Evolutionary conservation across 2,113 vertebrate genomes (phyloP).

Genomic region (Patagioenas fasciata): DNA sequence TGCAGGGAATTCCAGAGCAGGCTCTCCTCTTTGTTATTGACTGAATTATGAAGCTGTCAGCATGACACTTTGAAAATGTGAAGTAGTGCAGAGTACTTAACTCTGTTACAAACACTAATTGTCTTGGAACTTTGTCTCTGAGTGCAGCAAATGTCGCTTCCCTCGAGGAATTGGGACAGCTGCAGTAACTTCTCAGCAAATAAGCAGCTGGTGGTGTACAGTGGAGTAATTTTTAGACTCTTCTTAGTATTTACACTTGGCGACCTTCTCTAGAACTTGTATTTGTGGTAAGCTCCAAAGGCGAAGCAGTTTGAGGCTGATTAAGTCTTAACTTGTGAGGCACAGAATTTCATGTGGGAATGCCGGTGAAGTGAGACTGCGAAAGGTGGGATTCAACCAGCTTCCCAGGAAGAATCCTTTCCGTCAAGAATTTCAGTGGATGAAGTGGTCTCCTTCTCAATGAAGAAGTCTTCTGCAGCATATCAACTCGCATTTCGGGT

Average conservation of each 20-base stretch:
- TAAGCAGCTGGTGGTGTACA: neutral
- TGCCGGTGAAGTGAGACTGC: neutral
- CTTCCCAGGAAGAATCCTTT: neutral
- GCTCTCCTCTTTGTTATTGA: neutral
- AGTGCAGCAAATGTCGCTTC: neutral
- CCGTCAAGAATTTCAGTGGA: neutral
- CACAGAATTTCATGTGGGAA: neutral
- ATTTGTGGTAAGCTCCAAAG: neutral
- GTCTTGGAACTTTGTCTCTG: neutral
- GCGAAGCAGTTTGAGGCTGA: neutral
- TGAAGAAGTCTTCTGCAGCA: neutral
- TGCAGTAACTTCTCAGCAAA: neutral
- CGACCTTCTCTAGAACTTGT: neutral
- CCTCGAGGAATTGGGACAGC: slow-evolving; percentile 8
- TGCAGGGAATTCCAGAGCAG: neutral
- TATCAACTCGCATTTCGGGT: accelerated
- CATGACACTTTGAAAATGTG: neutral
- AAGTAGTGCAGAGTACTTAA: neutral
- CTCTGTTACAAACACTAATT: neutral
- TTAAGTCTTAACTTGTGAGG: neutral
- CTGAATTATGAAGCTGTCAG: neutral
- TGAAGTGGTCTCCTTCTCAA: neutral
- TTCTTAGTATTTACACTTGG: neutral
- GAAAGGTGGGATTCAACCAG: neutral
- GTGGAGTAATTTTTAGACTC: slow-evolving; percentile 34